phyloP scores from a whole-genome alignment of 2,888 invertebrate genomes.

The Drosophila niveifrons region DNA sequence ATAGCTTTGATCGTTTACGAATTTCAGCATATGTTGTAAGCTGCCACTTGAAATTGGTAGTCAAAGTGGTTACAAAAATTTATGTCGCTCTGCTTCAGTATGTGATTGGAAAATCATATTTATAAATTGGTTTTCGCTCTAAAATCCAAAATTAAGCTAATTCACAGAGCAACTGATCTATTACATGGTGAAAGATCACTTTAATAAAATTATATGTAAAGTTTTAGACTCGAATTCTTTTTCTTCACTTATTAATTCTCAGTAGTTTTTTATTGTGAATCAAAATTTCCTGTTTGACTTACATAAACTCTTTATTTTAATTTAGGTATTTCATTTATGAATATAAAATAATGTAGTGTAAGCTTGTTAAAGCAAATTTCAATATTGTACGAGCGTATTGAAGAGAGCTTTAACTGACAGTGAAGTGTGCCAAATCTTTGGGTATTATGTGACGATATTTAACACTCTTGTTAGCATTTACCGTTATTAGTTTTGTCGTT shows the following conservation, averaged over 20 bases:
- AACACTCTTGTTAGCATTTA: slow-evolving; percentile 58
- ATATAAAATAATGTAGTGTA: too few species aligned
- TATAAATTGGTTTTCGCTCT: too few species aligned
- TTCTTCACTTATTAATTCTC: too few species aligned
- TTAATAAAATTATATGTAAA: too few species aligned
- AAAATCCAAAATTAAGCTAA: too few species aligned
- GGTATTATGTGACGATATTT: slow-evolving; percentile 39
- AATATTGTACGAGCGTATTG: neutral
- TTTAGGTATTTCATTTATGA: too few species aligned
- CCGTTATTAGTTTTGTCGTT: slow-evolving; percentile 77
- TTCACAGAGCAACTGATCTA: too few species aligned
- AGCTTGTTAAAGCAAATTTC: neutral
- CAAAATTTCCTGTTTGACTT: too few species aligned
- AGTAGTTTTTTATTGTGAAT: too few species aligned
- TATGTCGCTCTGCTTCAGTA: neutral
- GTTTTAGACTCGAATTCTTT: too few species aligned
- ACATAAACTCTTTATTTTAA: too few species aligned
- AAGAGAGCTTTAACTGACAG: neutral
- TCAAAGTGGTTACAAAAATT: neutral
- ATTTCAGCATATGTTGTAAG: slow-evolving; percentile 56
- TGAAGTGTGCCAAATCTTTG: slow-evolving; percentile 3
- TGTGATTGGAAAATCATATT: neutral
- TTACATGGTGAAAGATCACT: too few species aligned
- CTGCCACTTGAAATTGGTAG: slow-evolving; percentile 14
- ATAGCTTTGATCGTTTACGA: slow-evolving; percentile 43